Evolutionary conservation across 2,113 vertebrate species (phyloP).

Genomic region (Sander vitreus): DNA sequence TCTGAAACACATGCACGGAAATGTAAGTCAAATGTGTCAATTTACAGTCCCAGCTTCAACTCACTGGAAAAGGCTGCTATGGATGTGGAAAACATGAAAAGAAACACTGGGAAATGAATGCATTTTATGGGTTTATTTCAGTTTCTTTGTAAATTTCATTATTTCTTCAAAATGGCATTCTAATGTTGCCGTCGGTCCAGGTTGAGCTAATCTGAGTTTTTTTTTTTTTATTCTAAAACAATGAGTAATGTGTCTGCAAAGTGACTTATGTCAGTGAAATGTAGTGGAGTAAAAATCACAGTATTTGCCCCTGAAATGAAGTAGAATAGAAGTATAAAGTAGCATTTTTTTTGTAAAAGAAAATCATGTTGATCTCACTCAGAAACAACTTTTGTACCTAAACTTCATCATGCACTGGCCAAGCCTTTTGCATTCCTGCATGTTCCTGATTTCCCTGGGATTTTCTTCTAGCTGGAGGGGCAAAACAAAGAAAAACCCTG

Average conservation of each 20-base stretch:
- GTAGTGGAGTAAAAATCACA: neutral
- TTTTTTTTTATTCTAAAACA: too few relatives aligned
- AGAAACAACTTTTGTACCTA: slow-evolving; percentile 58
- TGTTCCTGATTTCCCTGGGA: slow-evolving; percentile 77
- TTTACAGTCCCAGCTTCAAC: neutral
- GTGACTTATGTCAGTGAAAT: too few relatives aligned
- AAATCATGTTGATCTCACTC: neutral
- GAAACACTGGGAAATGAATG: too few relatives aligned
- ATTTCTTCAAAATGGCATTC: too few relatives aligned
- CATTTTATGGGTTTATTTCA: neutral
- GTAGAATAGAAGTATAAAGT: neutral
- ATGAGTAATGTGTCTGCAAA: too few relatives aligned
- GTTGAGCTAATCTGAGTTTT: too few relatives aligned
- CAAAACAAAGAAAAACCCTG: slow-evolving; percentile 80
- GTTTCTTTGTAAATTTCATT: too few relatives aligned
- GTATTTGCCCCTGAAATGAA: neutral
- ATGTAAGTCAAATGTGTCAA: neutral
- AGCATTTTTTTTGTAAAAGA: neutral
- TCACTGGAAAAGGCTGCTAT: neutral
- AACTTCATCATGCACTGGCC: slow-evolving; percentile 71
- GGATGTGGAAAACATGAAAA: neutral
- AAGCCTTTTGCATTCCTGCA: slow-evolving; percentile 72
- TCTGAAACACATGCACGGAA: slow-evolving; percentile 79
- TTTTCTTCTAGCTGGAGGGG: slow-evolving; percentile 77
- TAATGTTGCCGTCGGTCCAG: too few relatives aligned